phyloP scores from a whole-genome alignment of 2,113 vertebrate genomes.

The Pyrgilauda ruficollis region DNA sequence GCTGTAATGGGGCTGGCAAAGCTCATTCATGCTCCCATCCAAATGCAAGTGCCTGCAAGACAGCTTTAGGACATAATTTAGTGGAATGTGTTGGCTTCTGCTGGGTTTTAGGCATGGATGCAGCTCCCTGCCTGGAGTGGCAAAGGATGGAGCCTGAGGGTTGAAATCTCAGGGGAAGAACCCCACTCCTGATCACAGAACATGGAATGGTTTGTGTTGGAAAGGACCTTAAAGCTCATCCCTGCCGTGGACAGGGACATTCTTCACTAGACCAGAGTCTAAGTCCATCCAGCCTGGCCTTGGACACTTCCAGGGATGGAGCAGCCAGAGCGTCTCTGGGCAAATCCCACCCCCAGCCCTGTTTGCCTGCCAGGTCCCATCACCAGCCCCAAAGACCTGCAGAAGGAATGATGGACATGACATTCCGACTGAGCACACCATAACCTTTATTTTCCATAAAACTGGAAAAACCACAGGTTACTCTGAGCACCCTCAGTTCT shows the following conservation, averaged over 20 bases:
- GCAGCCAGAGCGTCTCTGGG: neutral
- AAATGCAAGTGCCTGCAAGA: neutral
- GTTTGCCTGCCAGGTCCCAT: neutral
- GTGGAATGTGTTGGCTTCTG: neutral
- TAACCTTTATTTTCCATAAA: neutral
- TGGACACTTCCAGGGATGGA: neutral
- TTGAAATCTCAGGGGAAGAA: neutral
- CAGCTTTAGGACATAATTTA: neutral
- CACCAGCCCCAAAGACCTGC: accelerated
- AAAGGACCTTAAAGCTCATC: neutral
- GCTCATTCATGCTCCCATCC: accelerated
- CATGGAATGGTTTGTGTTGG: neutral
- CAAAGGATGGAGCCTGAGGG: neutral
- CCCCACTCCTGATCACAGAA: neutral
- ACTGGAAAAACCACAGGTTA: neutral
- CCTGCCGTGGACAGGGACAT: neutral
- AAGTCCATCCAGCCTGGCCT: neutral
- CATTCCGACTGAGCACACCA: too few relatives aligned
- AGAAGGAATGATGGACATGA: neutral
- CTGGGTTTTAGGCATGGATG: neutral
- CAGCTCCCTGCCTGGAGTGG: neutral
- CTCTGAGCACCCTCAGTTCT: neutral
- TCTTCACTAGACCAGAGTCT: too few relatives aligned
- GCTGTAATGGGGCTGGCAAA: neutral
- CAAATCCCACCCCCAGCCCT: neutral